These are phyloP conservation scores for Stenopsyche tienmushanensis DNA, from an alignment of 1,140 invertebrate genomes.

Conservation along the genomic window DNA sequence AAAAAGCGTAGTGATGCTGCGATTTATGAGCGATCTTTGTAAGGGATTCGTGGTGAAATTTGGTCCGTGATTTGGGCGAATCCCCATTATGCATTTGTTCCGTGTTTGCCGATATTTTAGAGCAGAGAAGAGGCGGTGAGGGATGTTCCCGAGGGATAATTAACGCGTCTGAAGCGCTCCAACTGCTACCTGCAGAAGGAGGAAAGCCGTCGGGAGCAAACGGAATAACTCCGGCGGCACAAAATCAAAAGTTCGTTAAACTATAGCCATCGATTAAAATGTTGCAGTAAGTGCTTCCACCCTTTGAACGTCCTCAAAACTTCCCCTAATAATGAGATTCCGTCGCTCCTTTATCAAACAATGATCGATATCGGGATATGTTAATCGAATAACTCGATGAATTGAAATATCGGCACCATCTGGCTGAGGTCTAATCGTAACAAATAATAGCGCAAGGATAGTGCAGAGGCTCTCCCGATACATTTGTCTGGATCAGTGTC, in stretches of 20 bases:
- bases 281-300: too few species aligned
- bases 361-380: too few species aligned
- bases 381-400: too few species aligned
- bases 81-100: too few species aligned
- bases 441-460: slow-evolving; percentile 33
- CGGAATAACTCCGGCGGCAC: neutral
- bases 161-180: slow-evolving; percentile 35
- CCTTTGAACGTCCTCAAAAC: too few species aligned
- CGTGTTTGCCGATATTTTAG: neutral
- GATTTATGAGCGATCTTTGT: too few species aligned
- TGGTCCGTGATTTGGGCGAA: too few species aligned
- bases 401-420: slow-evolving; percentile 23
- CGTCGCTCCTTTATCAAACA: too few species aligned
- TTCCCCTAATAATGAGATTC: too few species aligned
- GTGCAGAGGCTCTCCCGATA: slow-evolving; percentile 22
- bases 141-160: slow-evolving; percentile 33
- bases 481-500: slow-evolving; percentile 40
- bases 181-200: neutral
- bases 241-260: neutral
- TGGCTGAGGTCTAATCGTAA: slow-evolving; percentile 25
- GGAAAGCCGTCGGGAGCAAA: neutral
- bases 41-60: too few species aligned
- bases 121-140: neutral
- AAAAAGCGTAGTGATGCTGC: too few species aligned
- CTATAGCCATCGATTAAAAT: too few species aligned